A percentile compares a stretch with the other conserved stretches of the same genome.
Conservation (phyloP, 2,797 vertebrate genomes). For the Brachyrhaphis roseni region DNA sequence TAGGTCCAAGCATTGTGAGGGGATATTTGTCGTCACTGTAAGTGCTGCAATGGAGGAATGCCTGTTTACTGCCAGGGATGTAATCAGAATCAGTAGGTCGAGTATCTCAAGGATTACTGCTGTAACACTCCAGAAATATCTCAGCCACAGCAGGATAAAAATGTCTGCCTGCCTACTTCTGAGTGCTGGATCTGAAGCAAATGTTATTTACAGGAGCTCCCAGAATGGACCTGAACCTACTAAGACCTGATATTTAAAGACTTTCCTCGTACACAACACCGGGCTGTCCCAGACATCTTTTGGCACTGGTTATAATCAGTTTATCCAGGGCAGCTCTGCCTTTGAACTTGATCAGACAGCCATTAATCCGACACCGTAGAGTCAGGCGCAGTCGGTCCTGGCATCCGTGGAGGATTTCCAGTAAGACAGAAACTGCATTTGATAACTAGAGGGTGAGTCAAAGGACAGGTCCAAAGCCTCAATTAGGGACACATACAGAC, state of each 20-base stretch:
- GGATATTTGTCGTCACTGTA: constrained; percentile 14
- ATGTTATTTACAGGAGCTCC: constrained; percentile 60
- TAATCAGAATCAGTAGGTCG: constrained; percentile 56
- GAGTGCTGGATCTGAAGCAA: constrained; percentile 40
- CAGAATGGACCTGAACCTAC: constrained; percentile 54
- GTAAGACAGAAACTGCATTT: constrained; percentile 70
- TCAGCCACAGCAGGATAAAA: constrained; percentile 45
- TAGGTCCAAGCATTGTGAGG: background rate
- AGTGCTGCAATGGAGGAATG: constrained; percentile 7
- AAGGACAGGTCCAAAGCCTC: constrained; percentile 61
- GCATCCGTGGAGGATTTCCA: constrained; percentile 68
- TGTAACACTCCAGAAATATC: constrained; percentile 51
- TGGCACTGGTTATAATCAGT: constrained; percentile 66
- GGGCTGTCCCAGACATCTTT: constrained; percentile 51
- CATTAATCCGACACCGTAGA: constrained; percentile 69
- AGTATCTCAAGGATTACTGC: constrained; percentile 52
- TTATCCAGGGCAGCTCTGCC: constrained; percentile 66
- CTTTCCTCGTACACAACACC: constrained; percentile 45
- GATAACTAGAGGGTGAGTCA: constrained; percentile 70
- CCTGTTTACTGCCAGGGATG: constrained; percentile 40
- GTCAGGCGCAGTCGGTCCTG: constrained; percentile 64
- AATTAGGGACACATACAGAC: constrained; percentile 67
- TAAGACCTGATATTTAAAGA: constrained; percentile 68
- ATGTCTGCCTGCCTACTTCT: constrained; percentile 50
- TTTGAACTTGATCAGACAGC: constrained; percentile 76